These are phyloP conservation scores for Amblyopsis hoosieri DNA, from an alignment of 2,797 vertebrate genomes.

Conservation along the genomic window DNA sequence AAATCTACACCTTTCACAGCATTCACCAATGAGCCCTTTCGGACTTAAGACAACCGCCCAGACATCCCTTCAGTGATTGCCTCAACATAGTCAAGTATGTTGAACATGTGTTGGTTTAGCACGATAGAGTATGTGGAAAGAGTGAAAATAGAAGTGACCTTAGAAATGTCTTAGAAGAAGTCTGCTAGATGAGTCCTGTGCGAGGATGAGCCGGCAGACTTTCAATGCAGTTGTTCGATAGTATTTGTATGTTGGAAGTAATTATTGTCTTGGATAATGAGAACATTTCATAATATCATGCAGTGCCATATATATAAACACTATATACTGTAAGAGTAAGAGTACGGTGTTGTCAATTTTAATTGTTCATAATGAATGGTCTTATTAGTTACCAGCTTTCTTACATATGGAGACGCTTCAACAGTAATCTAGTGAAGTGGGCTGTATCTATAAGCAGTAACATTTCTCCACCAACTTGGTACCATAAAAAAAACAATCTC, in stretches of 20 bases:
- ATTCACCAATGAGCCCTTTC: slow-evolving; percentile 48
- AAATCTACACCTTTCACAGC: slow-evolving; percentile 21
- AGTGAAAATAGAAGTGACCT: slow-evolving; percentile 75
- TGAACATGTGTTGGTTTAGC: slow-evolving; percentile 22
- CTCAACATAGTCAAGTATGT: slow-evolving; percentile 40
- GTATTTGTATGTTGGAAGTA: slow-evolving; percentile 17
- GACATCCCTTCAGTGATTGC: slow-evolving; percentile 41
- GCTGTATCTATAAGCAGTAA: too few species aligned
- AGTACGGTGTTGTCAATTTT: slow-evolving; percentile 8
- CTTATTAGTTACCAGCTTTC: background rate
- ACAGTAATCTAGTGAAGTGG: too few species aligned
- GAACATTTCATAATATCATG: slow-evolving; percentile 22
- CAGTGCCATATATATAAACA: slow-evolving; percentile 43
- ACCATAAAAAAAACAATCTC: background rate
- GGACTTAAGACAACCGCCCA: slow-evolving; percentile 47
- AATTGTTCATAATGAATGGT: slow-evolving; percentile 14
- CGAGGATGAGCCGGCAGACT: slow-evolving; percentile 36
- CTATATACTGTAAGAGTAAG: slow-evolving; percentile 1
- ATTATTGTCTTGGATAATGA: slow-evolving; percentile 21
- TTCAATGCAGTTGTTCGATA: slow-evolving; percentile 44
- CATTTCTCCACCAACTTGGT: too few species aligned
- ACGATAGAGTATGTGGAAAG: slow-evolving; percentile 35
- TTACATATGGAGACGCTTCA: slow-evolving; percentile 23
- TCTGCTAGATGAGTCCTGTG: slow-evolving; percentile 50
- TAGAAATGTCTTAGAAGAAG: slow-evolving; percentile 58